These are phyloP conservation scores for Tapera naevia DNA, from an alignment of 2,797 vertebrate species.

Conservation along the genomic window DNA sequence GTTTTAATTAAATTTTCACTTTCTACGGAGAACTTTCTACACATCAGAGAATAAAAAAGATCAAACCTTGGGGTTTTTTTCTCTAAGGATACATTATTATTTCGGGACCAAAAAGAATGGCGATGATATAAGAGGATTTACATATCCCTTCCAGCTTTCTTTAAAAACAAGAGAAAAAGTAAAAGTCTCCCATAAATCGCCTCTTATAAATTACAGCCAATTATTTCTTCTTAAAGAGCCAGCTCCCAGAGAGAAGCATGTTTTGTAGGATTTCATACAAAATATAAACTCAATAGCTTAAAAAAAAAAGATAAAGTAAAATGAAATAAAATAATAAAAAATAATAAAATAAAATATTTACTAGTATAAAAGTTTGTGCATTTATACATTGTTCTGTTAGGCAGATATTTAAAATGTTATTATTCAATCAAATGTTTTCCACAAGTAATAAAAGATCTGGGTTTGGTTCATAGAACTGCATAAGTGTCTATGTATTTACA, in stretches of 20 bases:
- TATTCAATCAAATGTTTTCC: background rate
- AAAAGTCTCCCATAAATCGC: background rate
- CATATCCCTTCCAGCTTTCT: background rate
- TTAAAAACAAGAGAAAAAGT: background rate
- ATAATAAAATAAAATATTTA: background rate
- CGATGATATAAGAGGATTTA: background rate
- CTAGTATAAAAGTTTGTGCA: background rate
- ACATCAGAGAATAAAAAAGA: background rate
- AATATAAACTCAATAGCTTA: background rate
- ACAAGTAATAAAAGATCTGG: background rate
- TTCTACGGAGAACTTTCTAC: background rate
- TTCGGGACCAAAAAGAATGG: background rate
- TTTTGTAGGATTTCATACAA: background rate
- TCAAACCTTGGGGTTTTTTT: background rate
- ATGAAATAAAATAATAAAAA: background rate
- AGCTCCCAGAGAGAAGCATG: background rate
- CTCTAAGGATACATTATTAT: background rate
- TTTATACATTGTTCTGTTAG: background rate
- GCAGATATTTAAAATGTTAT: background rate
- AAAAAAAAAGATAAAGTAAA: background rate
- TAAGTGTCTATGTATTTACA: background rate
- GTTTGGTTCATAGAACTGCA: background rate
- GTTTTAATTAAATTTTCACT: conserved; percentile 35
- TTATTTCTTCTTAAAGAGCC: background rate
- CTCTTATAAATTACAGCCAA: background rate